Evolutionary conservation across 2,797 vertebrate genomes (phyloP), one percentile per base, ranked within the genome.

Genomic region (Clarias platycephalus): DNA sequence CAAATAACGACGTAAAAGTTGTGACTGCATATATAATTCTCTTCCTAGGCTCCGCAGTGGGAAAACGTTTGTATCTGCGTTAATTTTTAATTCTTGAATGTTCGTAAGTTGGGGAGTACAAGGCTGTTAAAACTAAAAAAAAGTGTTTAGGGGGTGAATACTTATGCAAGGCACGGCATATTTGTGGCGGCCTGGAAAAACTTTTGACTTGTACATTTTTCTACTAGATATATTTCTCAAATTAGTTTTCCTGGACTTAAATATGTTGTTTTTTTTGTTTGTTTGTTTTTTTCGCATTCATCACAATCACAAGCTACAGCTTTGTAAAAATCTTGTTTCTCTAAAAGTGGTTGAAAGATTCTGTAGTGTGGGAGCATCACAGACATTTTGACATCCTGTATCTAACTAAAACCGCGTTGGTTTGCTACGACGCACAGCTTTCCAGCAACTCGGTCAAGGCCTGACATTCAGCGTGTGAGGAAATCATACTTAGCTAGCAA

Each of bases 121-220:
- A 53, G 49, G 49, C 49, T 53, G 2, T 53, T 31, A 58, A 57
- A 18, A 28, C 24, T 49, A 72, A 8, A 0, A 44, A 44, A 44
- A 60, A 37, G 31, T 13, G 55, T 24, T 77, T 4, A 24, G 6
- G 18, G 22, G 4, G 31, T 62, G 75, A 78, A 78, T 62, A 62
- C 75, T 62, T 40, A 22, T 63, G 58, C 58, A 78, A 78, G 58
- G 58, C 76, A 78, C 58, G 18, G 58, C n/a, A 37, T 10, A 78
- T 78, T 22, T 63, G 76, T 78, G 57, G 34, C 34, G 16, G 76
- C 57, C 76, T 44, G 76, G 34, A 37, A 78, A 62, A 78, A 40
- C 76, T 10, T 8, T 78, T 63, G 12, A 62, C 58, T 8, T 78
- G 22, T 0, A 12, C 8, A 31, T 31, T 76, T 10, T 57, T 57